Evolutionary conservation across 2,797 vertebrate species (phyloP), one percentile per base, ranked within the genome.

Genomic region (Epinephelus awoara): DNA sequence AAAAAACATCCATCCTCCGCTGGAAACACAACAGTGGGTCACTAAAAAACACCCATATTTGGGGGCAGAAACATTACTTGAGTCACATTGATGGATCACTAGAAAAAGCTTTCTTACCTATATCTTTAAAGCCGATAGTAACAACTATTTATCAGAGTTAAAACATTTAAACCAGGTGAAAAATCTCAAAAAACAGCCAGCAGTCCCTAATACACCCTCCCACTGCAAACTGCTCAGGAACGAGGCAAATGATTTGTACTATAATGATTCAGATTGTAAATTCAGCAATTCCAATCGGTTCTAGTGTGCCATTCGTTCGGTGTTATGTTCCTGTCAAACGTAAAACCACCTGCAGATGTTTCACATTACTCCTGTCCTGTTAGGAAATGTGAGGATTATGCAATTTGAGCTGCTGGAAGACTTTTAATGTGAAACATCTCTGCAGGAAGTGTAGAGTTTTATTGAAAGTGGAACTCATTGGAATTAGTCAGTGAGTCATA

Each of bases 371-470:
- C 40, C 40, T 42, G 9, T 42, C 40, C 40, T 42, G 11, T 23
- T 17, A 25, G 13, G 6, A 23, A 5, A 25, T 19, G 27, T 25
- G 21, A 79, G 14, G 5, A 44, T 56, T 57, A 42, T 10, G 17
- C 0, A n/a, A 29, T 59, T 18, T 38, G 6, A 61, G 27, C 56
- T 14, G 29, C 23, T 67, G 40, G 23, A 25, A 44, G 29, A 40
- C 17, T 73, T 56, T 66, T 72, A 3, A 72, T 34, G 29, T 59
- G 29, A 72, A 72, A 52, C 8, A 23, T 47, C 10, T 58, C 18
- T 18, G 40, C 5, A 55, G 56, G 56, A 69, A 57, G 34, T 27
- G 8, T 29, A 40, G 18, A 15, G 27, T 49, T 66, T 63, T 6
- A 59, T 21, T 47, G 1, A 52, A 44, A 58, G 34, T 6, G 29